Conservation (phyloP, 2,888 invertebrate genomes). For the Escarpia spicata region DNA sequence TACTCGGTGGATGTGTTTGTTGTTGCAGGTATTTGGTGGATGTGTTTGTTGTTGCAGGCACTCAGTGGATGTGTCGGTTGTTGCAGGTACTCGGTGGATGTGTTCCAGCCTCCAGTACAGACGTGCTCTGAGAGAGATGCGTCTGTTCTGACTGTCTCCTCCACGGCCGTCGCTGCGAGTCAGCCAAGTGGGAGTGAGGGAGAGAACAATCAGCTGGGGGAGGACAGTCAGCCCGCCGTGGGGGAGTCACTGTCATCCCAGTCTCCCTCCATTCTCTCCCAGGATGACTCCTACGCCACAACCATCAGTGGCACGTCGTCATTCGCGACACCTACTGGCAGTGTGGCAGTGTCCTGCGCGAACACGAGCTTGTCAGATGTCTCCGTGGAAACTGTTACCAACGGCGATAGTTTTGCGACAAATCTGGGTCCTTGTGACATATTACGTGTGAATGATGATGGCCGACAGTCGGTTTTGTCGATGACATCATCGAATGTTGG, state of each 20-base stretch:
- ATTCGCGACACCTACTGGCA: background rate
- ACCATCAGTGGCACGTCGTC: background rate
- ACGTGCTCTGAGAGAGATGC: background rate
- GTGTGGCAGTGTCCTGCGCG: background rate
- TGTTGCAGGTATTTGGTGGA: slow-evolving; percentile 63
- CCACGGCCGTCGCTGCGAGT: background rate
- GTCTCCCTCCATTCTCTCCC: background rate
- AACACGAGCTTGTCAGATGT: background rate
- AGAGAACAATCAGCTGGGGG: background rate
- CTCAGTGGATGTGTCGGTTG: slow-evolving; percentile 56
- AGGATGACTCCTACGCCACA: background rate
- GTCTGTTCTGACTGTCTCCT: background rate
- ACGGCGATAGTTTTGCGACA: background rate
- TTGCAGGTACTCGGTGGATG: slow-evolving; percentile 64
- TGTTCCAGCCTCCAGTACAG: slow-evolving; percentile 64
- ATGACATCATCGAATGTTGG: background rate
- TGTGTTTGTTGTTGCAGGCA: slow-evolving; percentile 49
- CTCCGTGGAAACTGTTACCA: background rate
- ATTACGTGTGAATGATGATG: background rate
- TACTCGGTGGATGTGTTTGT: slow-evolving; percentile 60
- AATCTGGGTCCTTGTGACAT: background rate
- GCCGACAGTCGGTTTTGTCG: slow-evolving; percentile 1
- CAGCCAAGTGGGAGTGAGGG: background rate
- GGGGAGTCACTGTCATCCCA: background rate
- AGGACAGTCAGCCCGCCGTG: background rate